Percentiles rank a stretch among this genome's conserved stretches.
Evolutionary conservation across 2,113 vertebrate genomes (phyloP).

Genomic region (Helogale parvula): DNA sequence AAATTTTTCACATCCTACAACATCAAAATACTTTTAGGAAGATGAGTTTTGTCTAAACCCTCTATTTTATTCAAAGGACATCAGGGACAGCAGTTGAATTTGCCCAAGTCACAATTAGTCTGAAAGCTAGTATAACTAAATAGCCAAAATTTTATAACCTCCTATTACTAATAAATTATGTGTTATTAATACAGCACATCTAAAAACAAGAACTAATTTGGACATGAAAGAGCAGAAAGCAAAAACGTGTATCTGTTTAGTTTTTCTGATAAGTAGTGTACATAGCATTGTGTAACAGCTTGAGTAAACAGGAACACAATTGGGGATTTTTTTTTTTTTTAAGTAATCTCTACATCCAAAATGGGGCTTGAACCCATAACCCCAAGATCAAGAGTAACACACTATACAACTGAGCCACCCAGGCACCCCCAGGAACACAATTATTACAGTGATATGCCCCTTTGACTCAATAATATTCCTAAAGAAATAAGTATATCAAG

Average conservation of each 20-base stretch:
- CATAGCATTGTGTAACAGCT: not conserved
- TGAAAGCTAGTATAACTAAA: not conserved
- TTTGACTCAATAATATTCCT: not conserved
- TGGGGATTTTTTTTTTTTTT: not conserved
- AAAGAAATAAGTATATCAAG: not conserved
- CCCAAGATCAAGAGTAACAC: not conserved
- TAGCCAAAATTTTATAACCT: not conserved
- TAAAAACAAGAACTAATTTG: not conserved
- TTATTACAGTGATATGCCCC: not conserved
- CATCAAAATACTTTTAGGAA: not conserved
- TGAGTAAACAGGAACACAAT: not conserved
- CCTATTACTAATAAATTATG: conserved; percentile 26
- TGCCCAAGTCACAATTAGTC: not conserved
- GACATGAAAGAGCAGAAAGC: not conserved
- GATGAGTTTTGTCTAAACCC: not conserved
- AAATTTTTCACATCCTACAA: conserved; percentile 22
- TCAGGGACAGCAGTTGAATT: not conserved
- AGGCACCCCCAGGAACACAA: not conserved
- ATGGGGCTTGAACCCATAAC: not conserved
- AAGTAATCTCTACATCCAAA: not conserved
- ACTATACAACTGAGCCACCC: not conserved
- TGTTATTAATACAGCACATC: not conserved
- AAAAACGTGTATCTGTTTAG: not conserved
- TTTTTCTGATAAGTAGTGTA: not conserved
- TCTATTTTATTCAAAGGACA: not conserved